Evolutionary conservation across 2,113 vertebrate genomes (phyloP).

Genomic region (Dasyurus viverrinus): DNA sequence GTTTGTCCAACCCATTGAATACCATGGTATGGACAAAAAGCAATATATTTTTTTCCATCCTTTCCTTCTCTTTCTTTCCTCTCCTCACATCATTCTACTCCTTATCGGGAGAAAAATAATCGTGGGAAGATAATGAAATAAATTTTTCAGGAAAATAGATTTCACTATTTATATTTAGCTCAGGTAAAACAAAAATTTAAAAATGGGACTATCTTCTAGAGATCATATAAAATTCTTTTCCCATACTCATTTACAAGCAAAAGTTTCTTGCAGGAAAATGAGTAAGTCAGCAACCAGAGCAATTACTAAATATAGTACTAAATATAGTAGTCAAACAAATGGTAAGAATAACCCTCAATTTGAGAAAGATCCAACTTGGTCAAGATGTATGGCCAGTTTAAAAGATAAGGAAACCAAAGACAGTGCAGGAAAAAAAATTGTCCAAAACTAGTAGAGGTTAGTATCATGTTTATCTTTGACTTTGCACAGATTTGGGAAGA

Average conservation of each 20-base stretch:
- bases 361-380: conserved; percentile 21
- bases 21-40: too few relatives aligned
- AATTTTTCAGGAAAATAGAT: neutral
- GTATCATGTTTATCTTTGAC: neutral
- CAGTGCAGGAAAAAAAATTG: conserved; percentile 25
- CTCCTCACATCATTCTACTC: neutral
- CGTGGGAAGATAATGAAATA: neutral
- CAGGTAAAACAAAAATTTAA: neutral
- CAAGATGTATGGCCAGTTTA: conserved; percentile 1
- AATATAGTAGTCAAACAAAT: neutral
- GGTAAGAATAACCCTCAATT: neutral
- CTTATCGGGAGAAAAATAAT: neutral
- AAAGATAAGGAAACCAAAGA: neutral
- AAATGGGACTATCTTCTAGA: neutral
- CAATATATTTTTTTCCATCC: neutral
- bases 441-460: conserved; percentile 19
- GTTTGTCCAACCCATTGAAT: neutral
- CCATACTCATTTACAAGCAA: conserved; percentile 6
- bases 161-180: neutral
- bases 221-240: neutral
- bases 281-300: neutral
- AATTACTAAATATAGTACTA: neutral
- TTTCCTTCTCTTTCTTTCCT: neutral
- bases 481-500: neutral
- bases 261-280: conserved; percentile 20